These are phyloP conservation scores for Drosophila truncata DNA, from an alignment of 1,140 invertebrate genomes.

Conservation along the genomic window DNA sequence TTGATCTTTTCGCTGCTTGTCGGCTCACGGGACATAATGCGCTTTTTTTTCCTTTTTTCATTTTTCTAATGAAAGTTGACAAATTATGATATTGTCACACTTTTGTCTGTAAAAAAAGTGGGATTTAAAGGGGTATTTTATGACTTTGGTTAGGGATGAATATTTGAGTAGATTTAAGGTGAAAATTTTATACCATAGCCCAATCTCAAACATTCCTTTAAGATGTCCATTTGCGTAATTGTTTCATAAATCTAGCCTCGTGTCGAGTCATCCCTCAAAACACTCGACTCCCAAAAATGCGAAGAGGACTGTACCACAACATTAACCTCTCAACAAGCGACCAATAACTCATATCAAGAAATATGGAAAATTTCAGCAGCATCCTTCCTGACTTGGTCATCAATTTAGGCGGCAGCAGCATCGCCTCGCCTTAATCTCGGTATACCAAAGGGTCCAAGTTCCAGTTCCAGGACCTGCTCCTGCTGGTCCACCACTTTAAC, in stretches of 20 bases:
- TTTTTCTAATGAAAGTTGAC: conserved; percentile 73
- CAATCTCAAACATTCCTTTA: neutral
- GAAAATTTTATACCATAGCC: neutral
- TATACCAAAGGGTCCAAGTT: conserved; percentile 46
- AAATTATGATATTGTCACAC: conserved; percentile 67
- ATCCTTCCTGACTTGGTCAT: conserved; percentile 58
- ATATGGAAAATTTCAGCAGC: conserved; percentile 62
- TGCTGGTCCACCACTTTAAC: conserved; percentile 60
- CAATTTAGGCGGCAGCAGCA: conserved; percentile 52
- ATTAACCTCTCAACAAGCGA: conserved; percentile 48
- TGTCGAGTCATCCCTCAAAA: conserved; percentile 15
- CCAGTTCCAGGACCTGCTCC: conserved; percentile 9
- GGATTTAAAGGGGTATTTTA: neutral
- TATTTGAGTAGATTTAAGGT: neutral
- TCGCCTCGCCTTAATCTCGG: conserved; percentile 56
- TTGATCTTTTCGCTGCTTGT: conserved; percentile 78
- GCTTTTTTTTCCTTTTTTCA: conserved; percentile 57
- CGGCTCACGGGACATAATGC: conserved; percentile 49
- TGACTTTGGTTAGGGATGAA: neutral
- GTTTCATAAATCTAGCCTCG: conserved; percentile 32
- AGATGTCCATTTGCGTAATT: conserved; percentile 40
- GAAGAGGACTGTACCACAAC: conserved; percentile 5
- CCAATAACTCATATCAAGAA: conserved; percentile 65
- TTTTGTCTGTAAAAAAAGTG: conserved; percentile 13
- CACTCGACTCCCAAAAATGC: conserved; percentile 1